Evolutionary conservation across 1,140 invertebrate species (phyloP), one percentile per base, ranked within the genome.

Genomic region (Armadillidium nasatum): DNA sequence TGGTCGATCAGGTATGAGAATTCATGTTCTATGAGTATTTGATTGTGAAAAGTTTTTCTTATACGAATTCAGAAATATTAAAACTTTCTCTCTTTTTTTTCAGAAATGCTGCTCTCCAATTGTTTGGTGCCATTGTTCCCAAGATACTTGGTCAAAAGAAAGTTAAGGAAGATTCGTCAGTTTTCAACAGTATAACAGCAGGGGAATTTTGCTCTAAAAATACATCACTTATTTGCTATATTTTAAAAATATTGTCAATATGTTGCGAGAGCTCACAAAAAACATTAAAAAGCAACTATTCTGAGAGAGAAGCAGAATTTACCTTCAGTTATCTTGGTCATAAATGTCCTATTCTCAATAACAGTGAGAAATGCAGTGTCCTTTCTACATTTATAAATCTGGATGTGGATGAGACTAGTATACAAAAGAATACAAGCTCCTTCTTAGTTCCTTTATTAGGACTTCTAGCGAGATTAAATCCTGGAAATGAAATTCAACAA

Each of bases 141-240:
- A 60, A 19, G 19, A 2, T 60, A 19, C 50, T 60, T 7, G 50
- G 50, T 13, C 50, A 60, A 19, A 60, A 60, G 50, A 60, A 19
- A 19, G 50, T 60, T 13, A 60, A 60, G 50, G 50, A 60, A 60
- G 50, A 60, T 7, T 15, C 50, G 2, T 13, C 50, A 15, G 11
- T 60, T 60, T 60, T 60, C 11, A 60, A 60, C 50, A 60, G 50
- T 19, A 60, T 60, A 13, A 60, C 50, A 60, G 50, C 50, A 19
- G 50, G 11, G 11, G 50, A 60, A 60, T 60, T 60, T 19, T 60
- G 50, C 19, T 60, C 11, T 19, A 60, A 60, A 60, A 60, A 60
- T 19, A 13, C 50, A 13, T 60, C 50, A 15, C 19, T 60, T 15
- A 60, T 7, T 15, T 13, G 11, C 19, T 13, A 2, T 19, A 60